These are phyloP conservation scores for Siniperca scherzeri DNA, from an alignment of 2,797 vertebrate genomes.

Conservation along the genomic window DNA sequence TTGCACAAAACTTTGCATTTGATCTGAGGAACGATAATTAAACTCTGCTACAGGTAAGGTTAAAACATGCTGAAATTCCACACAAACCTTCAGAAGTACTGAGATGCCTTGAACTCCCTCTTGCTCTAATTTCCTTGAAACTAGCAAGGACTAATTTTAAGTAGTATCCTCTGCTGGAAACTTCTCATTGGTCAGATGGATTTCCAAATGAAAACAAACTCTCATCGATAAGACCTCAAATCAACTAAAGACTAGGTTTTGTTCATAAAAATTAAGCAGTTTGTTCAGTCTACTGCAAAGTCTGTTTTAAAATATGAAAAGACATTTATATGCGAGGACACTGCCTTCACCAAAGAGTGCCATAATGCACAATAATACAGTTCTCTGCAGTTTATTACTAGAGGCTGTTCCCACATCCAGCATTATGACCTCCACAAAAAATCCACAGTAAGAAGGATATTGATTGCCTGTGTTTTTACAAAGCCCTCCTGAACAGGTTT, in stretches of 20 bases:
- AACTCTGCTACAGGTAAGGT: conserved; percentile 26
- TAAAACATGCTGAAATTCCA: conserved; percentile 18
- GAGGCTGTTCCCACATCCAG: conserved; percentile 28
- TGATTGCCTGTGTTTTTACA: conserved; percentile 46
- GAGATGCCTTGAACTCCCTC: conserved; percentile 6
- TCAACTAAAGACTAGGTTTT: conserved; percentile 5
- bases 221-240: neutral
- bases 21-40: conserved; percentile 46
- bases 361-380: conserved; percentile 10
- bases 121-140: conserved; percentile 27
- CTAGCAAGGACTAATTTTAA: neutral
- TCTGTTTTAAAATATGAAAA: conserved; percentile 15
- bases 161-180: neutral
- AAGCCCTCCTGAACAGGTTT: conserved; percentile 25
- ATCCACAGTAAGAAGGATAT: conserved; percentile 30
- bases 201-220: conserved; percentile 3
- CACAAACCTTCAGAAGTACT: conserved; percentile 11
- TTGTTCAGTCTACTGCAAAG: neutral
- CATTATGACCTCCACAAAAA: conserved; percentile 27
- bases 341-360: neutral
- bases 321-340: conserved; percentile 1
- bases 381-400: conserved; percentile 20
- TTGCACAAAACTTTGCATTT: conserved; percentile 17
- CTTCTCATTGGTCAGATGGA: conserved; percentile 13
- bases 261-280: neutral